Evolutionary conservation across 2,888 invertebrate genomes (phyloP), one percentile per base, ranked within the genome.

Genomic region (Calameuta idolon): DNA sequence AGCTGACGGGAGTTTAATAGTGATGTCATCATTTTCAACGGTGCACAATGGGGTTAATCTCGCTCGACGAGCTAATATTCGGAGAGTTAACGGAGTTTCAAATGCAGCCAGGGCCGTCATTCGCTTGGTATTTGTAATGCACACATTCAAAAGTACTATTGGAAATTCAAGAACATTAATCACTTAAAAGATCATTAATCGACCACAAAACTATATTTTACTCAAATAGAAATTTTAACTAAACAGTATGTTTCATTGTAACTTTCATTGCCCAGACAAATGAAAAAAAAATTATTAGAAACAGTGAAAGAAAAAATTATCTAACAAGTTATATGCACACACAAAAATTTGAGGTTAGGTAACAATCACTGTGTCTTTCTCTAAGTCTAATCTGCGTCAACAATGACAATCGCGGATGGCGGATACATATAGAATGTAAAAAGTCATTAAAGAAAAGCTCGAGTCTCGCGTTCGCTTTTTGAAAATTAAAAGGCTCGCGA

Each of bases 51-150:
- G 88, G 88, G 88, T 90, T 90, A 91, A 91, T 91, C 90, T 89
- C 89, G 89, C 90, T 90, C 90, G 90, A 90, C 90, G 89, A 91
- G 90, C 89, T 90, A 91, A 91, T 91, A 91, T 91, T 90, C 90
- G 85, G 87, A 86, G 87, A 91, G 90, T 90, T 91, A 91, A 91
- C 90, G 85, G 90, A 89, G 90, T 91, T 91, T 90, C 90, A 87
- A 90, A 91, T 90, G 87, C 89, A 88, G 89, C 87, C 88, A 85
- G 87, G 86, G 85, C 86, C 87, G 85, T 85, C 84, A 86, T 85
- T 83, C 85, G 85, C 84, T 82, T 75, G 30, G 75, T 73, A 69
- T 34, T 71, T 68, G 40, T 34, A 35, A 55, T 15, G 69, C 37
- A 55, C 55, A 55, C 55, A 55, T 55, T 55, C 9, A 55, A 55